phyloP scores from a whole-genome alignment of 2,797 vertebrate species.

The Coregonus ussuriensis region DNA sequence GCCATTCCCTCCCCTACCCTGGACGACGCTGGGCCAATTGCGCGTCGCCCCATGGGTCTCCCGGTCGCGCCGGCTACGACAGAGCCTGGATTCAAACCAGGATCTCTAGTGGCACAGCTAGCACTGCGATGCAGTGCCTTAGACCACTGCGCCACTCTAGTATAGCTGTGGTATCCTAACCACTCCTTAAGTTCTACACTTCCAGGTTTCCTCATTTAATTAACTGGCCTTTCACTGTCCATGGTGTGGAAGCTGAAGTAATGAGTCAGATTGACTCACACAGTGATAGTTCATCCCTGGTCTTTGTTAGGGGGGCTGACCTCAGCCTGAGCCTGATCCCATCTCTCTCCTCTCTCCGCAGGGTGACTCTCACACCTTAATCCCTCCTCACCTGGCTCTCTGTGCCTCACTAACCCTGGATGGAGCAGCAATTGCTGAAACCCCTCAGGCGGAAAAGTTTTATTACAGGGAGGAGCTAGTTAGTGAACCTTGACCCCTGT shows the following conservation, averaged over 20 bases:
- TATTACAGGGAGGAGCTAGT: conserved; percentile 41
- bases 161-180: neutral
- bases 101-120: too few species aligned
- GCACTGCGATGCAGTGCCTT: too few species aligned
- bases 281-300: conserved; percentile 8
- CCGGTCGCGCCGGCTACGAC: too few species aligned
- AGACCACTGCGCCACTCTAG: too few species aligned
- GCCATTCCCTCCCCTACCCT: too few species aligned
- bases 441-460: conserved; percentile 44
- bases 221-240: neutral
- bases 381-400: conserved; percentile 29
- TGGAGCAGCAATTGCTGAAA: conserved; percentile 34
- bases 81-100: too few species aligned
- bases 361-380: conserved; percentile 39
- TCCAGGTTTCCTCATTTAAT: conserved; percentile 7
- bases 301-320: conserved; percentile 28
- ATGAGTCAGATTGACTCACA: conserved; percentile 37
- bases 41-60: too few species aligned
- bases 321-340: conserved; percentile 29
- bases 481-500: conserved; percentile 49
- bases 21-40: too few species aligned
- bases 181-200: neutral
- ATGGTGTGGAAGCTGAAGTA: conserved; percentile 15
- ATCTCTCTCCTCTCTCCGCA: conserved; percentile 25
- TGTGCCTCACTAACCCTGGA: conserved; percentile 33